A percentile compares a stretch with the other conserved stretches of the same genome.
Evolutionary conservation across 2,888 invertebrate genomes (phyloP).

Genomic region (Eristalinus sepulchralis): DNA sequence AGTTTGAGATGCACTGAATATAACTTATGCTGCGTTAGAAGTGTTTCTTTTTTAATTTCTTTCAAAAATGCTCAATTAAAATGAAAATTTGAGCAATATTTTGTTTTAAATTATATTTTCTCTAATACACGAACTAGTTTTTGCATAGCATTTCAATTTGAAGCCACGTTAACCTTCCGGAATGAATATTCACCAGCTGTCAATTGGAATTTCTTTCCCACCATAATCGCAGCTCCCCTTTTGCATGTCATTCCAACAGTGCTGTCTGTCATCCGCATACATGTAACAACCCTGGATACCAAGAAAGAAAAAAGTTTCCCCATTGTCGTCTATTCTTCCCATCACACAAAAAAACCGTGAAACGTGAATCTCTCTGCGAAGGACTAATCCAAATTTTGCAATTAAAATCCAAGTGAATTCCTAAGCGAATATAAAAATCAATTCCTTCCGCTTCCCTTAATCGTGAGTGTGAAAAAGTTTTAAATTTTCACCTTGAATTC

Average conservation of each 20-base stretch:
- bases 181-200: neutral
- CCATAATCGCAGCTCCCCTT: neutral
- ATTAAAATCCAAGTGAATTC: slow-evolving; percentile 23
- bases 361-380: slow-evolving; percentile 63
- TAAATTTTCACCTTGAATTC: neutral
- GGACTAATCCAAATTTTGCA: slow-evolving; percentile 46
- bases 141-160: neutral
- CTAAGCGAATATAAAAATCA: slow-evolving; percentile 32
- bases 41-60: too few relatives aligned
- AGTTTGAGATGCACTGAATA: too few relatives aligned
- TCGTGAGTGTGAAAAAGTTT: slow-evolving; percentile 5
- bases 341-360: slow-evolving; percentile 52
- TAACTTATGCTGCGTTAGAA: too few relatives aligned
- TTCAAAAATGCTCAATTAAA: too few relatives aligned
- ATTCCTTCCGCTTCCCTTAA: neutral
- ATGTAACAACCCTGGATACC: slow-evolving; percentile 38
- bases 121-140: too few relatives aligned
- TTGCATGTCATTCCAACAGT: neutral
- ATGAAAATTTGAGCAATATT: too few relatives aligned
- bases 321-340: slow-evolving; percentile 48
- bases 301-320: slow-evolving; percentile 44
- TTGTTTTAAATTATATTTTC: too few relatives aligned
- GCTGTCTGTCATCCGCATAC: slow-evolving; percentile 27
- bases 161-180: slow-evolving; percentile 1
- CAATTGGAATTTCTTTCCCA: neutral